A percentile compares a stretch with the other conserved stretches of the same genome.
Evolutionary conservation across 1,140 invertebrate species (phyloP).

Genomic region (Drosophila funebris): DNA sequence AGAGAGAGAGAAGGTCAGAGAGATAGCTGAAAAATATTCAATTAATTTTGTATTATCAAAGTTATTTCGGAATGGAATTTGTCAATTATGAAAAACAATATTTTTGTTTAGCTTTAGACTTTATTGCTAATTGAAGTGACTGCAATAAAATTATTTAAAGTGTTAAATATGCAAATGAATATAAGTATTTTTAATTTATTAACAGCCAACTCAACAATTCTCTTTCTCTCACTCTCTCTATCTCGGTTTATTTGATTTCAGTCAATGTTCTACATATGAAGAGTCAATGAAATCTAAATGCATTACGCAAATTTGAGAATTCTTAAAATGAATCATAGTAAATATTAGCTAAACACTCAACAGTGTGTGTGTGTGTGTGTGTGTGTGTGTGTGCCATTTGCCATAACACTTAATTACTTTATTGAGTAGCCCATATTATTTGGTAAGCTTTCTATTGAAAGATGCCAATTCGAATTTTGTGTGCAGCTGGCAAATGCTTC

Average conservation of each 20-base stretch:
- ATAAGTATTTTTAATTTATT: background rate
- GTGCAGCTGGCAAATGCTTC: slow-evolving; percentile 11
- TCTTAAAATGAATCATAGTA: slow-evolving; percentile 16
- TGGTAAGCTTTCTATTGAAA: slow-evolving; percentile 30
- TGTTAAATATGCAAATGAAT: slow-evolving; percentile 26
- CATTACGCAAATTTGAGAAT: slow-evolving; percentile 3
- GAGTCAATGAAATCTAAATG: background rate
- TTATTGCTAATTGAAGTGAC: slow-evolving; percentile 3
- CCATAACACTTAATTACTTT: slow-evolving; percentile 67
- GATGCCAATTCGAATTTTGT: slow-evolving; percentile 54
- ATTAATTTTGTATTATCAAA: slow-evolving; percentile 13
- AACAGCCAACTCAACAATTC: background rate
- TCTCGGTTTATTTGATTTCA: slow-evolving; percentile 2
- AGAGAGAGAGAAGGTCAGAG: background rate
- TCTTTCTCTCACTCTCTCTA: background rate
- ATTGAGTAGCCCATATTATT: slow-evolving; percentile 56
- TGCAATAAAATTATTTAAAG: slow-evolving; percentile 1
- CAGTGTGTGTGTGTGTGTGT: background rate
- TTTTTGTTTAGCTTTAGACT: slow-evolving; percentile 1
- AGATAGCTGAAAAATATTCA: slow-evolving; percentile 14
- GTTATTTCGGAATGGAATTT: slow-evolving; percentile 1
- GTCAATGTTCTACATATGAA: background rate
- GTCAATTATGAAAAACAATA: slow-evolving; percentile 19
- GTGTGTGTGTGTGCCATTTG: slow-evolving; percentile 7
- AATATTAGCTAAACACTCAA: slow-evolving; percentile 28